phyloP scores from a whole-genome alignment of 1,140 invertebrate genomes.

The Patella vulgata region DNA sequence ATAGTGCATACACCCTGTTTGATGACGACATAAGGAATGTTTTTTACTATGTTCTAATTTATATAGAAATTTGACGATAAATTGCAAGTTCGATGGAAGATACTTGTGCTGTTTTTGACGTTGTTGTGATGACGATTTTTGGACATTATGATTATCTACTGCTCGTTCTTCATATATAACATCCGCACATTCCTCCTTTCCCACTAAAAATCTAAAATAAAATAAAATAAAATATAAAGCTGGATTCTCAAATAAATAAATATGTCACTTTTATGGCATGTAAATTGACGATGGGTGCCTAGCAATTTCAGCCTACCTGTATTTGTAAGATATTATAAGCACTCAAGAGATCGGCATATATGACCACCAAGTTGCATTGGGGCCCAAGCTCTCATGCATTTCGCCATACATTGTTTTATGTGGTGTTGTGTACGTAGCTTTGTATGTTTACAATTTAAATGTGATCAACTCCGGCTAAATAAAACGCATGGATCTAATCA shows the following conservation, averaged over 20 bases:
- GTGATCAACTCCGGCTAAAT: no score
- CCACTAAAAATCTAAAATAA: conserved; percentile 23
- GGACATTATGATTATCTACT: background rate
- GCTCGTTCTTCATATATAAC: conserved; percentile 17
- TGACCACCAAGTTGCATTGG: no score
- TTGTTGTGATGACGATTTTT: background rate
- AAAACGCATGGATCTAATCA: no score
- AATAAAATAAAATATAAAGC: no score
- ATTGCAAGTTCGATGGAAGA: conserved; percentile 1
- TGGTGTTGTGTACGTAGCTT: no score
- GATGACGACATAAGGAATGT: conserved; percentile 41
- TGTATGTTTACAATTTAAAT: no score
- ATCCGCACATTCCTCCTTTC: conserved; percentile 26
- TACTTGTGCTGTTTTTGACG: background rate
- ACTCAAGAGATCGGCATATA: no score
- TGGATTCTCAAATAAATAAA: background rate
- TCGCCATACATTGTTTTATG: no score
- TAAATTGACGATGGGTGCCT: background rate
- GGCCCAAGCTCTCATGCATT: no score
- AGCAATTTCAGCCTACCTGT: no score
- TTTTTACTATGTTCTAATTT: conserved; percentile 29
- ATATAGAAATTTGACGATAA: conserved; percentile 12
- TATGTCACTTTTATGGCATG: background rate
- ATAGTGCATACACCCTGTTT: conserved; percentile 41
- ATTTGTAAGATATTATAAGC: no score